These are phyloP conservation scores for Gryllus bimaculatus DNA, from an alignment of 1,140 invertebrate genomes.

Conservation along the genomic window DNA sequence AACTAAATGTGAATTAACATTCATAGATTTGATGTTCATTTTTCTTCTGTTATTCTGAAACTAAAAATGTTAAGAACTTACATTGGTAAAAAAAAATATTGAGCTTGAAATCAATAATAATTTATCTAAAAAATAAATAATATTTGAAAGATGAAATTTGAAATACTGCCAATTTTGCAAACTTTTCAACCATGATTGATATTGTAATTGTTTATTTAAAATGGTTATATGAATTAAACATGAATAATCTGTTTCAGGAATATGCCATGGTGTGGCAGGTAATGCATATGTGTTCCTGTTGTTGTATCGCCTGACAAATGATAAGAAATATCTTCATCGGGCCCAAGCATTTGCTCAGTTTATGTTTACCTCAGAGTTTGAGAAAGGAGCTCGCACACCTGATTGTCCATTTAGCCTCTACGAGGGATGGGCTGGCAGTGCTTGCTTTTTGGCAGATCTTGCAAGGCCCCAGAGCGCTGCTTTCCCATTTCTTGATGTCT, in stretches of 20 bases:
- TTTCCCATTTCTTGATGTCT: conserved; percentile 81
- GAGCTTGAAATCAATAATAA: neutral
- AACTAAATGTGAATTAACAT: no score
- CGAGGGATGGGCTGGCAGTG: conserved; percentile 77
- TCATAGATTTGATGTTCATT: no score
- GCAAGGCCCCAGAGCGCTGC: conserved; percentile 58
- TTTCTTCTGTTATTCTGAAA: no score
- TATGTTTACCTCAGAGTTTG: conserved; percentile 56
- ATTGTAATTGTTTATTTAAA: no score
- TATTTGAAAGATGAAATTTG: no score
- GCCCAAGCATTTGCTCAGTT: conserved; percentile 71
- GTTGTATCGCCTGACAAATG: conserved; percentile 62
- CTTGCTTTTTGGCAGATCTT: conserved; percentile 71
- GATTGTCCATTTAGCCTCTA: conserved; percentile 75
- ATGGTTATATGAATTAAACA: no score
- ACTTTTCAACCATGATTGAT: no score
- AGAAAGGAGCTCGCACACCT: conserved; percentile 56
- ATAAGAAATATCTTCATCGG: conserved; percentile 60
- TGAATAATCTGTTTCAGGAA: conserved; percentile 35
- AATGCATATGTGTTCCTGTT: conserved; percentile 77
- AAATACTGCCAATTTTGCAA: no score
- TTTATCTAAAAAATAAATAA: no score
- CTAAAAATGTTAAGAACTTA: no score
- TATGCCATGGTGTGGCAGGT: conserved; percentile 79
- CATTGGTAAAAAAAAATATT: no score